phyloP scores from a whole-genome alignment of 2,113 vertebrate species.

The Ia io region DNA sequence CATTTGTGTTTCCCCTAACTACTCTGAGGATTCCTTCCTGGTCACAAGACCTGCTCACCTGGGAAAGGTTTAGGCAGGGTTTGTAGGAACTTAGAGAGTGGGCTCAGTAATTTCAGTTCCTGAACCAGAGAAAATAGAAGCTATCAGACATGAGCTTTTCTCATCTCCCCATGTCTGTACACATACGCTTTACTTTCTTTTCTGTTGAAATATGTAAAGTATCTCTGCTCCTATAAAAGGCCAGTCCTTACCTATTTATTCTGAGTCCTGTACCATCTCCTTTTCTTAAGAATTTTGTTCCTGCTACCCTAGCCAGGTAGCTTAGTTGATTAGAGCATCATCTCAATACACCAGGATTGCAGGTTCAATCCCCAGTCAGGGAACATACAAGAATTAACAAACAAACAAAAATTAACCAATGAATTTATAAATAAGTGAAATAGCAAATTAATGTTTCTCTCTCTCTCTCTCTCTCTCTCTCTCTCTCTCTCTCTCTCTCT shows the following conservation, averaged over 20 bases:
- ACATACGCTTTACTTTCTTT: neutral
- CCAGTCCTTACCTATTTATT: neutral
- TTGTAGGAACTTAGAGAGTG: neutral
- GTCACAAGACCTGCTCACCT: neutral
- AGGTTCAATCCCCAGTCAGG: neutral
- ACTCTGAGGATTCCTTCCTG: neutral
- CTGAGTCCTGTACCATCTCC: neutral
- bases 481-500: too few relatives aligned
- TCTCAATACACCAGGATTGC: neutral
- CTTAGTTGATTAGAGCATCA: neutral
- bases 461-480: too few relatives aligned
- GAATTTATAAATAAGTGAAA: neutral
- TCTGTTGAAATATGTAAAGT: neutral
- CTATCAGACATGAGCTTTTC: slow-evolving; percentile 19
- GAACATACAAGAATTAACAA: neutral
- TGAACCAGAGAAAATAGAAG: neutral
- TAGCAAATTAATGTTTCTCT: neutral
- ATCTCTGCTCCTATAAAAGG: neutral
- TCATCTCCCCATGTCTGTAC: neutral
- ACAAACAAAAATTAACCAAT: neutral
- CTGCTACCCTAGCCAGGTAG: neutral
- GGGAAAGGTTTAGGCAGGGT: neutral
- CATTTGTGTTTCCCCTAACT: neutral
- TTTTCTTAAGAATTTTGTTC: slow-evolving; percentile 12
- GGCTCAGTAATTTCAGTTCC: neutral